phyloP scores from a whole-genome alignment of 2,888 invertebrate species.

The Melieria crassipennis region DNA sequence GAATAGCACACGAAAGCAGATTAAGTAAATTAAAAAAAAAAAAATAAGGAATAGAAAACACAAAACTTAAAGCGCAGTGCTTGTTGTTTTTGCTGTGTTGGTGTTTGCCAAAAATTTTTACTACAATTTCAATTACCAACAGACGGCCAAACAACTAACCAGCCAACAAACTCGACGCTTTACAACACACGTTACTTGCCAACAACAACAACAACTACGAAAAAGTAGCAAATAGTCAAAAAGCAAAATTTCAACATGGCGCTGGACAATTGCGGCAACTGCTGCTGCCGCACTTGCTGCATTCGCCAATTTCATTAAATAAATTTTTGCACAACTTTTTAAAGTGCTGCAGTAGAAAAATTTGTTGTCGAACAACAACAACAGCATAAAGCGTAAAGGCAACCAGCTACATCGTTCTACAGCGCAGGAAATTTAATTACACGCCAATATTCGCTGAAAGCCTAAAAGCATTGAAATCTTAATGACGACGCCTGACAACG shows the following conservation, averaged over 20 bases:
- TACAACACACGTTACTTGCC: not conserved
- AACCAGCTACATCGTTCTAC: not conserved
- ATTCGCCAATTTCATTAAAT: not conserved
- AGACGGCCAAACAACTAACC: not conserved
- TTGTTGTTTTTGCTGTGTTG: not conserved
- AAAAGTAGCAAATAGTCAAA: not conserved
- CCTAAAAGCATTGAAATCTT: not conserved
- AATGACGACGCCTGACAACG: not conserved
- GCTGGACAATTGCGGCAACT: constrained; percentile 4
- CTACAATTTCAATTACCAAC: not conserved
- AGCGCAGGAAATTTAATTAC: not conserved
- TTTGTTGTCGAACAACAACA: not conserved
- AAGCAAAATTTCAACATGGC: constrained; percentile 8
- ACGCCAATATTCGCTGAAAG: not conserved
- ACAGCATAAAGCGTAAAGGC: not conserved
- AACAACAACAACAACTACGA: not conserved
- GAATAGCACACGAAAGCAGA: too few relatives aligned
- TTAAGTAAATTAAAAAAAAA: too few relatives aligned
- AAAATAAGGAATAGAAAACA: too few relatives aligned
- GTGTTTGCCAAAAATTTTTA: not conserved
- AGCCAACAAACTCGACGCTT: too few relatives aligned
- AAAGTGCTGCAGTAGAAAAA: not conserved
- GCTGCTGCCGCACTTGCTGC: not conserved
- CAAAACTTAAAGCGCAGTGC: not conserved
- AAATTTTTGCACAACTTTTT: not conserved